Percentiles rank a stretch among this genome's conserved stretches.
Evolutionary conservation across 1,140 invertebrate genomes (phyloP).

Genomic region (Hormaphis cornu): DNA sequence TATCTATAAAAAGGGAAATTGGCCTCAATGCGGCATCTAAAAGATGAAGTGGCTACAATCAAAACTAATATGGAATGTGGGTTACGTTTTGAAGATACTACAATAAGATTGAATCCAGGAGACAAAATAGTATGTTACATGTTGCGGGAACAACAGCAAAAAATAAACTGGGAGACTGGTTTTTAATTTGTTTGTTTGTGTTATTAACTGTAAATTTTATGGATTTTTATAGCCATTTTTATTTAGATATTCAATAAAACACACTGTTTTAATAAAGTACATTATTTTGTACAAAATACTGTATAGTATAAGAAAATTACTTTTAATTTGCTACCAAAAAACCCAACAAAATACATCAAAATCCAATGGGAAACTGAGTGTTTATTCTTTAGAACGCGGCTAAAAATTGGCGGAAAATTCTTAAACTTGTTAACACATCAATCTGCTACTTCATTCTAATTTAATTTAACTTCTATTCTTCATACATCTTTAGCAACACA

Average conservation of each 20-base stretch:
- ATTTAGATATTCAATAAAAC: not conserved
- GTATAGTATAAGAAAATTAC: too few relatives aligned
- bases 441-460: too few relatives aligned
- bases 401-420: too few relatives aligned
- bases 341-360: too few relatives aligned
- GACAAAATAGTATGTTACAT: slow-evolving; percentile 73
- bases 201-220: not conserved
- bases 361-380: too few relatives aligned
- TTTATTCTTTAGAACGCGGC: too few relatives aligned
- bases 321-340: too few relatives aligned
- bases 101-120: slow-evolving; percentile 57
- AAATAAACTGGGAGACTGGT: slow-evolving; percentile 61
- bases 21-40: slow-evolving; percentile 75
- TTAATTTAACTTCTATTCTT: too few relatives aligned
- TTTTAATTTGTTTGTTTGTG: not conserved
- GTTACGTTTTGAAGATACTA: slow-evolving; percentile 58
- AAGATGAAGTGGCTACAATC: slow-evolving; percentile 75
- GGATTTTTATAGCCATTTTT: not conserved
- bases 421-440: too few relatives aligned
- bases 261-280: not conserved
- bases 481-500: too few relatives aligned
- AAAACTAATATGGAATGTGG: slow-evolving; percentile 83
- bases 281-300: not conserved
- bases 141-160: slow-evolving; percentile 51
- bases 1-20: slow-evolving; percentile 52